Evolutionary conservation across 1,140 invertebrate species (phyloP), one percentile per base, ranked within the genome.

Genomic region (Conus betulinus): DNA sequence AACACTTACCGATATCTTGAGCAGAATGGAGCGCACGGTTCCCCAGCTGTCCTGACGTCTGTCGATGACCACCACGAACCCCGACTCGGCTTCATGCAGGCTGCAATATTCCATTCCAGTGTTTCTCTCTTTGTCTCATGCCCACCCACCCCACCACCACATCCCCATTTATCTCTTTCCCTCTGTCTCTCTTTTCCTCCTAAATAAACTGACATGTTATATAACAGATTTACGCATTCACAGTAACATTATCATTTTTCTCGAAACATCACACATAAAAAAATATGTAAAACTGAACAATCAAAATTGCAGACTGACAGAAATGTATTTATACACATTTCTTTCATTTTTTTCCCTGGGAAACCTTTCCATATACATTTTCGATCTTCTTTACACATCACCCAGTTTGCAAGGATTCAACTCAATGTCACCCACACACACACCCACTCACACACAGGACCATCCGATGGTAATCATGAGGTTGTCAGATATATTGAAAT

Each of bases 31-130:
- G 96, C 99, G 98, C 4, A 99, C 98, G 71, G 98, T 98, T 94
- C 98, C 98, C 99, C 99, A 99, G 94, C 98, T 97, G 95, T 99
- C 98, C 94, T 98, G 98, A 93, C 99, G 96, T 93, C 98, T 96
- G 96, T 99, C 99, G 93, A 99, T 97, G 92, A 99, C 97, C 93
- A 99, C 96, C 94, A 99, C 98, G 96, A 99, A 99, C 89, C 98
- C 98, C 94, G 98, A 96, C 96, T 99, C 98, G 88, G 97, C 97
- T 96, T 99, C 98, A 96, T 99, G 97, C 94, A 99, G 96, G 89
- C 98, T 99, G 95, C 76, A 84, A 94, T 25, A 74, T 25, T 23
- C 7, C 71, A 74, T 23, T 74, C 7, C n/a, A 23, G 11, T 74
- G 71, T 74, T 8, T n/a, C n/a, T 39, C 39, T 39, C 60, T 71